Evolutionary conservation across 1,140 invertebrate species (phyloP).

Genomic region (Solen grandis): DNA sequence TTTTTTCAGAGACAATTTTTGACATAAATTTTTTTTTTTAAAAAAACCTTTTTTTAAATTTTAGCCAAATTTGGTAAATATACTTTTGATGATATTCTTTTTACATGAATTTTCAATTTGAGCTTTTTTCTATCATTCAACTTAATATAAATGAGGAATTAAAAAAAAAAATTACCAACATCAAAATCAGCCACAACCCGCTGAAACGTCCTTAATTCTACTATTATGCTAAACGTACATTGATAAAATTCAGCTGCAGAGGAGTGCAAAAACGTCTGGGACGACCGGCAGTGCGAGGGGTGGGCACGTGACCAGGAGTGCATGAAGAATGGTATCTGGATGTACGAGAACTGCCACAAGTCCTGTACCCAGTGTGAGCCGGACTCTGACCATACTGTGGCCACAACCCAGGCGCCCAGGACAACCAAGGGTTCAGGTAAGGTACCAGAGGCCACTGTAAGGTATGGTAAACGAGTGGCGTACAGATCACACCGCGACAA

Average conservation of each 20-base stretch:
- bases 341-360: conserved; percentile 42
- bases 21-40: too few relatives aligned
- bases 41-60: too few relatives aligned
- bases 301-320: conserved; percentile 49
- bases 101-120: too few relatives aligned
- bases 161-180: too few relatives aligned
- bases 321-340: conserved; percentile 49
- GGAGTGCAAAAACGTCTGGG: conserved; percentile 52
- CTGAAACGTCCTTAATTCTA: not conserved
- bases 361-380: conserved; percentile 5
- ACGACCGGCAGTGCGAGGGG: conserved; percentile 43
- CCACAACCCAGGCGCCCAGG: not conserved
- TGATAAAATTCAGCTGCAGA: not conserved
- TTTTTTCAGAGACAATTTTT: too few relatives aligned
- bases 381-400: not conserved
- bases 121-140: too few relatives aligned
- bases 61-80: too few relatives aligned
- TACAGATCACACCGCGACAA: too few relatives aligned
- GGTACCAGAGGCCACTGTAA: not conserved
- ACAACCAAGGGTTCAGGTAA: not conserved
- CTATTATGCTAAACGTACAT: not conserved
- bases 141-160: too few relatives aligned
- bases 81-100: too few relatives aligned
- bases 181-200: too few relatives aligned
- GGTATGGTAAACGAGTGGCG: not conserved